Base-by-base conservation (phyloP, 2,888 invertebrate genomes). In the Tetrapedia diversipes region DNA sequence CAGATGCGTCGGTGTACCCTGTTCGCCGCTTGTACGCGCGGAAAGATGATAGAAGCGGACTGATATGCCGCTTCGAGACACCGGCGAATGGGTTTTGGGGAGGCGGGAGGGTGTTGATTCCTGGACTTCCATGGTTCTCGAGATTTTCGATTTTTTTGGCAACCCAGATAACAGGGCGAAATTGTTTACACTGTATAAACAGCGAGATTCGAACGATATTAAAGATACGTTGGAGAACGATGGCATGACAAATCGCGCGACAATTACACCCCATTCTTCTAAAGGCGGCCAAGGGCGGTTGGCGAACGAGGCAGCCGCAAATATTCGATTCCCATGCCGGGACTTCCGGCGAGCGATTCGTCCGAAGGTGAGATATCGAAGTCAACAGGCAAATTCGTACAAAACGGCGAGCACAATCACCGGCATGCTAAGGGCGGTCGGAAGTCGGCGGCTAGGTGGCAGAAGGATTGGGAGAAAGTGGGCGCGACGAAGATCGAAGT, bases 381-480 rank as follows among this genome's bases (percentile, higher is more conserved):
- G 81, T 81, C 84, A 84, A 72, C 74, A 75, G 79, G 84, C 74
- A 83, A 83, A 83, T 83, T 83, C 61, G 74, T 77, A 72, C 79
- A 71, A 81, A 80, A 83, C 79, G 76, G 57, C 69, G 73, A 53
- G 76, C 69, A 76, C 75, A 68, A 81, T 79, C 78, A 61, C 49
- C 56, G 83, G 76, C 69, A 76, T 68, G 81, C 78, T 67, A 73
- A 60, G 66, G 66, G 70, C 56, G 73, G 61, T 77, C 63, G 72
- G 68, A 63, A 77, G 76, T 67, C 73, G 80, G 77, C 61, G 72
- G 78, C 74, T 77, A 78, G 78, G 72, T 79, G 72, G 65, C 67
- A 79, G 71, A 68, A 73, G 73, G 69, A 73, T 76, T 4, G 63
- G 39, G 63, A 53, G 73, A 69, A 73, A 77, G 74, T 69, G 63